Conservation (phyloP, 2,797 vertebrate genomes). For the Urocyon cinereoargenteus region DNA sequence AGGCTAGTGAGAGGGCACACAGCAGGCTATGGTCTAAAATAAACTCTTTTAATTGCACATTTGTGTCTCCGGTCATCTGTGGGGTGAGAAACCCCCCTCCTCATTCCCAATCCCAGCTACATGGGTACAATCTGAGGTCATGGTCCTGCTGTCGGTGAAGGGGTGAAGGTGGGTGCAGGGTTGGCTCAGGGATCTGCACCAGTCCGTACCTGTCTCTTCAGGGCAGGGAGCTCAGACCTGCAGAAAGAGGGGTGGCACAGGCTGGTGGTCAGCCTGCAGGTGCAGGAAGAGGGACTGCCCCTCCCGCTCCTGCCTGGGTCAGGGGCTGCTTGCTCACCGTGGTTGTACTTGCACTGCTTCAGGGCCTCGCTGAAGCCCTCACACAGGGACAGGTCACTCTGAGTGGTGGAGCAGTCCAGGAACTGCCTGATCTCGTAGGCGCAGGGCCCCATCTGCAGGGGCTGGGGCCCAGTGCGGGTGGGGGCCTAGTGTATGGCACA, state of each 20-base stretch:
- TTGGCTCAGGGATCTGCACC: background rate
- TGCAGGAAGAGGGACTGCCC: background rate
- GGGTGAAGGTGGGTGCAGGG: background rate
- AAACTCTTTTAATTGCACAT: conserved; percentile 83
- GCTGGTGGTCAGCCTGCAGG: background rate
- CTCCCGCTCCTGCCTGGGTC: accelerated
- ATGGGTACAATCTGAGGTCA: conserved; percentile 61
- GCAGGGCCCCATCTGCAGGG: conserved; percentile 89
- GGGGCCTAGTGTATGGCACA: conserved; percentile 26
- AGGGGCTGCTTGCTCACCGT: conserved; percentile 86
- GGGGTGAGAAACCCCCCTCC: background rate
- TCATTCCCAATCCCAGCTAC: conserved; percentile 43
- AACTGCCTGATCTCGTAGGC: conserved; percentile 96
- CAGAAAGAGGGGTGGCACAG: background rate
- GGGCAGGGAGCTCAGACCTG: conserved; percentile 79
- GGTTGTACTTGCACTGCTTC: conserved; percentile 95
- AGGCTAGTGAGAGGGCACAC: background rate
- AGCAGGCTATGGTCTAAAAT: conserved; percentile 74
- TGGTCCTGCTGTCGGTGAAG: conserved; percentile 27
- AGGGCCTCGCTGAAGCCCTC: conserved; percentile 96
- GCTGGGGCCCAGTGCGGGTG: conserved; percentile 74
- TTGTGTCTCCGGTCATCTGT: conserved; percentile 66
- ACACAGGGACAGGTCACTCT: conserved; percentile 93
- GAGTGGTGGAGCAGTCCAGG: conserved; percentile 94
- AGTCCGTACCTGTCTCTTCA: conserved; percentile 14